Conservation (phyloP, 2,888 invertebrate species). For the Gonocerus acuteangulatus region DNA sequence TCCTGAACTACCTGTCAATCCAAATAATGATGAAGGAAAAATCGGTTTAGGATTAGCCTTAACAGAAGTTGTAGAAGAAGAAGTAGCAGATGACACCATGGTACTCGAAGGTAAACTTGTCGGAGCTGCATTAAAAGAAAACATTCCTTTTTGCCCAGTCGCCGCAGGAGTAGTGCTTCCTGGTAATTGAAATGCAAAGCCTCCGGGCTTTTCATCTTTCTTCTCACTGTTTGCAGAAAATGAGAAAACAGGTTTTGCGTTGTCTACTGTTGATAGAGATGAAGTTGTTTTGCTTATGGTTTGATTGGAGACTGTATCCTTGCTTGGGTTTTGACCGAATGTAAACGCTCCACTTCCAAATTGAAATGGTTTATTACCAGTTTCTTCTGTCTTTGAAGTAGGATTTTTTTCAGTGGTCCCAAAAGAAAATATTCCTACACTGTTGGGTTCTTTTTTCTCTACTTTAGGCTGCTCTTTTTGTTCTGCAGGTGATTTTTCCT, state of each 20-base stretch:
- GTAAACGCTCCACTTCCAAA: conserved; percentile 20
- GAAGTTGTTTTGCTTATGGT: neutral
- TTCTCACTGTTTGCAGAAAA: conserved; percentile 1
- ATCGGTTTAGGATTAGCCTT: neutral
- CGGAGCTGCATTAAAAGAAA: neutral
- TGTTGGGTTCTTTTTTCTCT: neutral
- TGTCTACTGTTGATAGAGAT: neutral
- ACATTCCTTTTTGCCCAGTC: conserved; percentile 4
- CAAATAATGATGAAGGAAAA: conserved; percentile 8
- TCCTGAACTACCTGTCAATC: neutral
- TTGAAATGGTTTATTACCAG: conserved; percentile 11
- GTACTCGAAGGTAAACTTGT: neutral
- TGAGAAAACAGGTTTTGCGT: conserved; percentile 1
- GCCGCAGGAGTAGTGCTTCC: neutral
- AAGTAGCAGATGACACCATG: neutral
- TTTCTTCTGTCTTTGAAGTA: neutral
- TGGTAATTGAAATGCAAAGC: conserved; percentile 4
- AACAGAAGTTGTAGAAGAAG: neutral
- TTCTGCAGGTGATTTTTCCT: neutral
- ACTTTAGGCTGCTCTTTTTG: neutral
- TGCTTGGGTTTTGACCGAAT: conserved; percentile 9
- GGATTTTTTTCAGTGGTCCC: conserved; percentile 1
- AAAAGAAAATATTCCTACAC: conserved; percentile 3
- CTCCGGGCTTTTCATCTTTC: conserved; percentile 11
- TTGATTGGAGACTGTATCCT: neutral